A percentile compares a stretch with the other conserved stretches of the same genome.
Evolutionary conservation across 2,888 invertebrate species (phyloP).

Genomic region (Pristionchus entomophagus): DNA sequence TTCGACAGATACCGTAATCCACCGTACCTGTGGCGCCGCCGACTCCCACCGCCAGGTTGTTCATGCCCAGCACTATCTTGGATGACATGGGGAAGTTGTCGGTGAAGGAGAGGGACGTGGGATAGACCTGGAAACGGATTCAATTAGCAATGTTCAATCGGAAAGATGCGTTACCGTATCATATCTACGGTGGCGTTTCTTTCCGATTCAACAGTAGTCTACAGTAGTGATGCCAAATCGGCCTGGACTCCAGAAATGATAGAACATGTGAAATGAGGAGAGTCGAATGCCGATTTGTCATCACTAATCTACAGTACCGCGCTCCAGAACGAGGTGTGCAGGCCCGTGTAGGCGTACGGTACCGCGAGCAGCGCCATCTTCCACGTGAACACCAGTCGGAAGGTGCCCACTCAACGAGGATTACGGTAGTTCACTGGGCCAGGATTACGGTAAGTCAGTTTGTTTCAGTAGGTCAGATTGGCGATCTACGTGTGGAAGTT

Average conservation of each 20-base stretch:
- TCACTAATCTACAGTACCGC: not conserved
- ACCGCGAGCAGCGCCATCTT: slow-evolving; percentile 40
- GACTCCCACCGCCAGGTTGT: slow-evolving; percentile 39
- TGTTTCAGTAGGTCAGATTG: not conserved
- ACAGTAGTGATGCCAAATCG: not conserved
- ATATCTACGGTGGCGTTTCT: not conserved
- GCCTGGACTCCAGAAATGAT: not conserved
- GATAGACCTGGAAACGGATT: slow-evolving; percentile 27
- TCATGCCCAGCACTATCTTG: slow-evolving; percentile 46
- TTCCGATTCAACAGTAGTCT: not conserved
- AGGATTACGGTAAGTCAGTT: not conserved
- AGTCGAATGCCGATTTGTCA: no score
- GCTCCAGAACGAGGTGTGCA: slow-evolving; percentile 43
- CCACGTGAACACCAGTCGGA: slow-evolving; percentile 32
- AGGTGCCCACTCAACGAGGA: slow-evolving; percentile 3
- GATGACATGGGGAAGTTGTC: slow-evolving; percentile 23
- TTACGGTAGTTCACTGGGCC: not conserved
- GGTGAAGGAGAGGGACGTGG: slow-evolving; percentile 47
- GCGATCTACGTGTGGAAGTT: no score
- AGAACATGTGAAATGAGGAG: no score
- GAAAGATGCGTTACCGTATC: not conserved
- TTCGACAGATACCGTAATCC: no score
- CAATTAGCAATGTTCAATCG: not conserved
- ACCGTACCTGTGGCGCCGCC: slow-evolving; percentile 33
- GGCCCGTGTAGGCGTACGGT: slow-evolving; percentile 41